Evolutionary conservation across 2,888 invertebrate species (phyloP), one percentile per base, ranked within the genome.

Genomic region (Globia sparganii): DNA sequence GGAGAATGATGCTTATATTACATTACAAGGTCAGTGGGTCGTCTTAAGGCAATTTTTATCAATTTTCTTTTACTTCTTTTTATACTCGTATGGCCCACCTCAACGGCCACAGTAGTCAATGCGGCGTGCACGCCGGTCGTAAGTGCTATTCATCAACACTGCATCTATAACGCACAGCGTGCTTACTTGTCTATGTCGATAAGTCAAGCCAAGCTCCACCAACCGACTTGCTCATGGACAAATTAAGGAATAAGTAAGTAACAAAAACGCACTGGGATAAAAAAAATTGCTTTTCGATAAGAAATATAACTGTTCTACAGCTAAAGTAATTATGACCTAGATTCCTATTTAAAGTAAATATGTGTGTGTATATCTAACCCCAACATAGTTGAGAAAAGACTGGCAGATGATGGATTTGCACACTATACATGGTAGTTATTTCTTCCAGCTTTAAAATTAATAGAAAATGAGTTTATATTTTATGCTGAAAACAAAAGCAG

Each of bases 131-230:
- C 78, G 78, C 77, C 80, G 77, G 56, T 76, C 75, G 77, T 73
- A 28, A 49, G 80, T 84, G 81, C 77, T 77, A 43, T 75, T 69
- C 83, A 73, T 80, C 69, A 74, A 78, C 83, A 85, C 77, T 84
- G 82, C 77, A 85, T 71, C 78, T 85, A 72, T n/a, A 85, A 67
- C 84, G 64, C 77, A 85, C 78, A 81, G 75, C 81, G 77, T 62
- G 77, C 78, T 64, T 71, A 64, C 59, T 28, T 21, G 46, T 65
- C 13, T 37, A 65, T 46, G 73, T 78, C 71, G 78, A 77, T 80
- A 75, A 80, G 73, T 74, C 61, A 67, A 25, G 61, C 67, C 72
- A 21, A 28, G 21, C 21, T n/a, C 2, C 25, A 62, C 21, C 6
- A 46, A 31, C 9, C n/a, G n/a, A n/a, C 21, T 21, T 0, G 2